Conservation (phyloP, 2,797 vertebrate species). For the Chaenodraco wilsoni region DNA sequence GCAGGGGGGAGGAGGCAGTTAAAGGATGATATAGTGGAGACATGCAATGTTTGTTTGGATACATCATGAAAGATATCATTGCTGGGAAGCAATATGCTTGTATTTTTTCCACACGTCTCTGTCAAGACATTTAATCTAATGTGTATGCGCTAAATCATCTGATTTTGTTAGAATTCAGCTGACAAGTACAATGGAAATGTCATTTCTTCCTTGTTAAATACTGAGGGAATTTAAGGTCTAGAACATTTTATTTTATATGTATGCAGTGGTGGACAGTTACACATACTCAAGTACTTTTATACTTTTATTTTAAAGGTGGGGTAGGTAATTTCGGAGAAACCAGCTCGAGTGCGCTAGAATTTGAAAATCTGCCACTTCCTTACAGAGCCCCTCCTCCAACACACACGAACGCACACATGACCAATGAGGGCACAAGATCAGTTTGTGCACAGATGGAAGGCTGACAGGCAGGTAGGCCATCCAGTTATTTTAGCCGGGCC, state of each 20-base stretch:
- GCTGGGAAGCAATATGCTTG: conserved; percentile 8
- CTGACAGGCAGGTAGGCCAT: too few relatives aligned
- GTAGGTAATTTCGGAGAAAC: too few relatives aligned
- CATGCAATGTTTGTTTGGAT: conserved; percentile 55
- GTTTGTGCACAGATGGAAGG: too few relatives aligned
- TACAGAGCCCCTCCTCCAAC: too few relatives aligned
- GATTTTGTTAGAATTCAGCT: conserved; percentile 5
- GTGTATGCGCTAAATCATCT: conserved; percentile 22
- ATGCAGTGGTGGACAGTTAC: background rate
- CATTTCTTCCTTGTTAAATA: background rate
- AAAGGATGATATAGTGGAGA: conserved; percentile 51
- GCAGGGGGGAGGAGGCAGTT: conserved; percentile 40
- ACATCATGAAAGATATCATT: conserved; percentile 41
- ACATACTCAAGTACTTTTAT: background rate
- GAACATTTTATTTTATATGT: background rate
- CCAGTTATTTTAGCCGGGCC: too few relatives aligned
- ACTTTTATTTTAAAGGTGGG: background rate
- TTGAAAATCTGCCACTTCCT: too few relatives aligned
- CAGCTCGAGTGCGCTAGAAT: too few relatives aligned
- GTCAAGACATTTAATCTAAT: conserved; percentile 5
- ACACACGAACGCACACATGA: too few relatives aligned
- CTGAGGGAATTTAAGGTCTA: background rate
- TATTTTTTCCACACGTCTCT: conserved; percentile 6
- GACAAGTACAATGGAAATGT: background rate
- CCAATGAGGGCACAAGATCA: too few relatives aligned